Percentiles rank a stretch among this genome's conserved stretches.
These are phyloP conservation scores for Agraylea sexmaculata DNA, from an alignment of 1,140 invertebrate genomes.

Conservation along the genomic window DNA sequence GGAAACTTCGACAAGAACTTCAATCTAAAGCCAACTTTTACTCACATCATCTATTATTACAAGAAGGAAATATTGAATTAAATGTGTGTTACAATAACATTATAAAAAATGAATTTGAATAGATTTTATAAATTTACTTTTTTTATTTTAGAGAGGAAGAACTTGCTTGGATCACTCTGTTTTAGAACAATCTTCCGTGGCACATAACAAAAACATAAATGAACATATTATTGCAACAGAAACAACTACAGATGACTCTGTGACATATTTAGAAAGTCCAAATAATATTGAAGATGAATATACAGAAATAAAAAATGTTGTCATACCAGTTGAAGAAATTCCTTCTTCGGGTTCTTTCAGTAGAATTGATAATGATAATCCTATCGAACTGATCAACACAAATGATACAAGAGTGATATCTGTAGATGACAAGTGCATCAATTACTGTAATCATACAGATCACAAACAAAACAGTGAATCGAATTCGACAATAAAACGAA, in stretches of 20 bases:
- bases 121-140: background rate
- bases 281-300: too few species aligned
- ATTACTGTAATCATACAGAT: too few species aligned
- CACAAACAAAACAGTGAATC: too few species aligned
- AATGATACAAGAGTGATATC: too few species aligned
- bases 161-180: slow-evolving; percentile 21
- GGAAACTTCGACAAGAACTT: slow-evolving; percentile 19
- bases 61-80: slow-evolving; percentile 8
- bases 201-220: slow-evolving; percentile 20
- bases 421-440: too few species aligned
- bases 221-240: slow-evolving; percentile 17
- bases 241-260: slow-evolving; percentile 10
- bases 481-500: background rate
- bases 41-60: slow-evolving; percentile 16
- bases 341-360: too few species aligned
- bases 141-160: slow-evolving; percentile 16
- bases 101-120: background rate
- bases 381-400: too few species aligned
- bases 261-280: too few species aligned
- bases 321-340: too few species aligned
- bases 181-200: slow-evolving; percentile 20
- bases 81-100: background rate
- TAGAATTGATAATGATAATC: too few species aligned
- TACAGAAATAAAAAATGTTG: too few species aligned
- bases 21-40: slow-evolving; percentile 18